Evolutionary conservation across 2,888 invertebrate species (phyloP).

Genomic region (Drosophila emarginata): DNA sequence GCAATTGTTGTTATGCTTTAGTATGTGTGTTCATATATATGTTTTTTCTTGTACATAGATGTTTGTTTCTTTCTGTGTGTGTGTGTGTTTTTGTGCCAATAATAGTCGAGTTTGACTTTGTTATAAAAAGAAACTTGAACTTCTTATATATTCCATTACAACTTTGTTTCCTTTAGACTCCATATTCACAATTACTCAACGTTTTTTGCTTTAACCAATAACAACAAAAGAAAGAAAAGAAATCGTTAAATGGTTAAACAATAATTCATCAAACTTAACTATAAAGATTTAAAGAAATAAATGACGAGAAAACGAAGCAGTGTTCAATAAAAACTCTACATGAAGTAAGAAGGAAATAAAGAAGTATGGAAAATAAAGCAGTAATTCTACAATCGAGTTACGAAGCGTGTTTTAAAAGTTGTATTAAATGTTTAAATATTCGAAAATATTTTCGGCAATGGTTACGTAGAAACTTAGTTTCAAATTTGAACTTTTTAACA

Average conservation of each 20-base stretch:
- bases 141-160: slow-evolving; percentile 47
- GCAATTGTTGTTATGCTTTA: slow-evolving; percentile 64
- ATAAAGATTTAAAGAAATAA: slow-evolving; percentile 11
- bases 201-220: slow-evolving; percentile 55
- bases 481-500: too few relatives aligned
- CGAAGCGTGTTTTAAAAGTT: too few relatives aligned
- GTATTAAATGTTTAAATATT: too few relatives aligned
- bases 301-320: background rate
- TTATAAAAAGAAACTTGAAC: slow-evolving; percentile 42
- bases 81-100: slow-evolving; percentile 57
- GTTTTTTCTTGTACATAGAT: background rate
- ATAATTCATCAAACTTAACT: slow-evolving; percentile 60
- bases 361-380: too few relatives aligned
- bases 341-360: too few relatives aligned
- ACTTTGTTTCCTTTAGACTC: slow-evolving; percentile 41
- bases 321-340: background rate
- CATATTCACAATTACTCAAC: slow-evolving; percentile 75
- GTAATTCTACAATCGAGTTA: too few relatives aligned
- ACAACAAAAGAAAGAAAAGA: slow-evolving; percentile 35
- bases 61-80: slow-evolving; percentile 17
- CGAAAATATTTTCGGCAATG: too few relatives aligned
- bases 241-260: slow-evolving; percentile 56
- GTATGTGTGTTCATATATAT: slow-evolving; percentile 31
- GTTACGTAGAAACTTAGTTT: too few relatives aligned
- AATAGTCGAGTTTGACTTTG: slow-evolving; percentile 71